Evolutionary conservation across 2,888 invertebrate genomes (phyloP), one percentile per base, ranked within the genome.

Genomic region (Lasioglossum malachurum): DNA sequence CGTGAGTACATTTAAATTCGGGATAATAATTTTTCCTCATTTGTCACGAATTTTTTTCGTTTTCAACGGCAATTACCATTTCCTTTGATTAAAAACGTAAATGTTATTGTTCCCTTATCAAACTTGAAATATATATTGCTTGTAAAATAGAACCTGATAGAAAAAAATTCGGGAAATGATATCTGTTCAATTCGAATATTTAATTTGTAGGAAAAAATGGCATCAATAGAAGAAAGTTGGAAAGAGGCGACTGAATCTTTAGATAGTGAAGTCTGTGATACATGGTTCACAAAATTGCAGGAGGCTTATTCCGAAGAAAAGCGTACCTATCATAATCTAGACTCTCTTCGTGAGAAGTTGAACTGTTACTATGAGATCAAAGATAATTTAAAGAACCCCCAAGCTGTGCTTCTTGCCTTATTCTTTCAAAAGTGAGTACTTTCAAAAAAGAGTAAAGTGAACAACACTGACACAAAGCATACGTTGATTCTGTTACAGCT

Each of bases 351-450:
- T 27, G 95, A 96, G 67, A 96, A 96, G 92, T 94, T 96, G 67
- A 90, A 93, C 75, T 95, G 95, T 83, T 96, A 95, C 87, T 90
- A 95, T 75, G 94, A 95, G n/a, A 94, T 96, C 81, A 95, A 95
- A 89, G 93, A 95, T 76, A 94, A 94, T 72, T 93, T 96, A 27
- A 95, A 95, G 88, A 95, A 95, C 87, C 94, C 95, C 7, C 94
- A 95, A 80, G 96, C 96, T 79, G 94, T 96, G 19, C 94, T 95
- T 14, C 94, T 96, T 78, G 96, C 96, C 0, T 93, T 96, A 80
- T 96, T 96, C 88, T 96, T 96, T 92, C 96, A 96, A 90, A 96
- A 96, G 96, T 96, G 94, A 95, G 96, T 95, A 41, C 27, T 49
- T 19, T 23, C 10, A 73, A 46, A 44, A 57, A 67, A 46, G 64